phyloP scores from a whole-genome alignment of 2,113 vertebrate genomes.

The Mionectes macconnelli region DNA sequence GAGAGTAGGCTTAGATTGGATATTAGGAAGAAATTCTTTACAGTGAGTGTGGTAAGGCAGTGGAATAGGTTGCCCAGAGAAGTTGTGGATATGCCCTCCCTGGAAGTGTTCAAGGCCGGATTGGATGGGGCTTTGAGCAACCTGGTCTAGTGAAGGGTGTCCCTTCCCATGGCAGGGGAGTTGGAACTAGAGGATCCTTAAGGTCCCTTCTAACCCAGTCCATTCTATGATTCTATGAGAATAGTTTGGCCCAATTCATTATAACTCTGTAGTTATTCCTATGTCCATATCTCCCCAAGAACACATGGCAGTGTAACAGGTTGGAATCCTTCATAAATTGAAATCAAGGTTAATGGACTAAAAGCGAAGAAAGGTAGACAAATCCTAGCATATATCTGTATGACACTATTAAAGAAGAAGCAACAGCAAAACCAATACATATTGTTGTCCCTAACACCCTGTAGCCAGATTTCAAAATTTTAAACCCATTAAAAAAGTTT shows the following conservation, averaged over 20 bases:
- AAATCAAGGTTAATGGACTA: background rate
- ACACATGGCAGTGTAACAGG: background rate
- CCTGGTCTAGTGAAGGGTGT: background rate
- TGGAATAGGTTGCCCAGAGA: background rate
- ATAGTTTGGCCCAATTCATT: background rate
- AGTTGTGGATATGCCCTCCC: background rate
- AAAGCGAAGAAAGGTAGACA: background rate
- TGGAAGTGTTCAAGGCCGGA: background rate
- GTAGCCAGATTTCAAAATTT: background rate
- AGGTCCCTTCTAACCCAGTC: background rate
- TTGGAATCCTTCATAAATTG: background rate
- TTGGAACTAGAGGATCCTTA: background rate
- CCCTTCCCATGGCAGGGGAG: background rate
- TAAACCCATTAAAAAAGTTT: background rate
- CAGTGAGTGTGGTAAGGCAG: background rate
- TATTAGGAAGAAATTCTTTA: background rate
- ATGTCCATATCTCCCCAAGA: background rate
- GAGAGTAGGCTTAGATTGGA: background rate
- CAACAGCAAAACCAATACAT: background rate
- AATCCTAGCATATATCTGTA: background rate
- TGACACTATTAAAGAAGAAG: background rate
- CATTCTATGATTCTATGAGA: background rate
- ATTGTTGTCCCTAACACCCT: background rate
- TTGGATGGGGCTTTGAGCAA: background rate
- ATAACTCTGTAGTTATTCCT: background rate